A percentile compares a stretch with the other conserved stretches of the same genome.
These are phyloP conservation scores for Panagrolaimus sp. DNA, from an alignment of 1,140 invertebrate species.

Conservation along the genomic window DNA sequence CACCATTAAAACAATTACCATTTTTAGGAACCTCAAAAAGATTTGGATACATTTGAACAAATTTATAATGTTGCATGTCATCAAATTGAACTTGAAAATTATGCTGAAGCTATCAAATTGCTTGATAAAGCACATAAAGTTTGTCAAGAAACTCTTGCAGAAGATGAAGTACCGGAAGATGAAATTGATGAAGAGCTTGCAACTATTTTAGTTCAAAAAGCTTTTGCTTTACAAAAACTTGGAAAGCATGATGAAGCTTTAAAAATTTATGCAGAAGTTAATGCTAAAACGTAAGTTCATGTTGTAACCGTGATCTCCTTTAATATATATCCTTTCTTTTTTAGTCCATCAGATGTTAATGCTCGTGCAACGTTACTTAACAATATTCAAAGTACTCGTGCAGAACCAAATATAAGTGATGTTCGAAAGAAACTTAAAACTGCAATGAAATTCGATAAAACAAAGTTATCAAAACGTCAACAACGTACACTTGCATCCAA, in stretches of 20 bases:
- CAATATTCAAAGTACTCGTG: slow-evolving; percentile 16
- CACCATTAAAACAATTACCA: neutral
- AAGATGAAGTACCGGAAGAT: slow-evolving; percentile 25
- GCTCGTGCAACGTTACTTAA: slow-evolving; percentile 15
- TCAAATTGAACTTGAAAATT: slow-evolving; percentile 27
- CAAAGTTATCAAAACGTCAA: slow-evolving; percentile 16
- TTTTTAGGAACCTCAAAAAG: slow-evolving; percentile 17
- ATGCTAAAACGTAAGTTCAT: slow-evolving; percentile 8
- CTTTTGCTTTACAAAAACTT: slow-evolving; percentile 30
- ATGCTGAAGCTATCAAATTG: slow-evolving; percentile 27
- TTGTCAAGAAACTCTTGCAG: slow-evolving; percentile 23
- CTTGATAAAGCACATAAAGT: slow-evolving; percentile 30
- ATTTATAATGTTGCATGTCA: slow-evolving; percentile 37
- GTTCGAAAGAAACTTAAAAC: slow-evolving; percentile 20
- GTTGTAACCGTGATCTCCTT: too few relatives aligned
- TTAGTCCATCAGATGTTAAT: slow-evolving; percentile 16
- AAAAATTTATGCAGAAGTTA: slow-evolving; percentile 26
- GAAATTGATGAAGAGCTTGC: slow-evolving; percentile 44
- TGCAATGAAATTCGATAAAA: slow-evolving; percentile 14
- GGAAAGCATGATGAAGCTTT: slow-evolving; percentile 29
- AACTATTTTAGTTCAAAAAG: slow-evolving; percentile 35
- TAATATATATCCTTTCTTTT: neutral
- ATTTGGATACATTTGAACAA: slow-evolving; percentile 34
- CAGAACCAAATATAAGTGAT: slow-evolving; percentile 12
- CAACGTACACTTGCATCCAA: slow-evolving; percentile 16